Percentiles rank a stretch among this genome's conserved stretches.
These are phyloP conservation scores for Drosophila robusta DNA, from an alignment of 2,888 invertebrate genomes.

Conservation along the genomic window DNA sequence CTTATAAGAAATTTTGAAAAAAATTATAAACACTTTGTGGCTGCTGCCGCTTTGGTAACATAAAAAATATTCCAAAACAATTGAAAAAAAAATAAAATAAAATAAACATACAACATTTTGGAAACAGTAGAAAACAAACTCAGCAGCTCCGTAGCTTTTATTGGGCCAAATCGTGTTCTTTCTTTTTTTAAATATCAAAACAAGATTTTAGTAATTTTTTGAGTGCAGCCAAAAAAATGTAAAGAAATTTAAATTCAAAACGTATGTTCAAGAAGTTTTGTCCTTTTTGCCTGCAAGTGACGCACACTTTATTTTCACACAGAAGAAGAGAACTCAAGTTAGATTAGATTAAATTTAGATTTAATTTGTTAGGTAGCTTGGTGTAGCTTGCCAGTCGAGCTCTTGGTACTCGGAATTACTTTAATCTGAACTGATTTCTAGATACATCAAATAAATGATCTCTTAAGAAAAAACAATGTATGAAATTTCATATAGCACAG, in stretches of 20 bases:
- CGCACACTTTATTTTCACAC: background rate
- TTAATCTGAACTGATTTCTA: constrained; percentile 9
- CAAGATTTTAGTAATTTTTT: constrained; percentile 21
- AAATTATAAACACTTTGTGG: constrained; percentile 49
- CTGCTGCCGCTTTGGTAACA: constrained; percentile 15
- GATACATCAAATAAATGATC: constrained; percentile 34
- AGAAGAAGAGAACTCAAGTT: constrained; percentile 2
- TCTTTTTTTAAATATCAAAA: constrained; percentile 34
- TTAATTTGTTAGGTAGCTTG: constrained; percentile 50
- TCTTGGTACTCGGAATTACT: background rate
- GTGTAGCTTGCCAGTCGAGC: constrained; percentile 11
- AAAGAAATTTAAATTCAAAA: constrained; percentile 35
- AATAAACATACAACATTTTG: constrained; percentile 56
- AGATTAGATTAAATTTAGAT: background rate
- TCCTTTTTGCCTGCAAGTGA: constrained; percentile 64
- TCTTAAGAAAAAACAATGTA: constrained; percentile 56
- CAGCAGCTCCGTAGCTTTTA: constrained; percentile 51
- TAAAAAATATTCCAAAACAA: constrained; percentile 34
- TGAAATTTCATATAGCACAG: constrained; percentile 86
- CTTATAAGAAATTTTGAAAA: constrained; percentile 63
- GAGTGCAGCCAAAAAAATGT: constrained; percentile 20
- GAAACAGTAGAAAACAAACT: constrained; percentile 68
- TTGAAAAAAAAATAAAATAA: constrained; percentile 31
- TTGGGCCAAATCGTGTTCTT: constrained; percentile 72
- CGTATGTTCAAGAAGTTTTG: constrained; percentile 85